Evolutionary conservation across 2,113 vertebrate genomes (phyloP), one percentile per base, ranked within the genome.

Genomic region (Parus major): DNA sequence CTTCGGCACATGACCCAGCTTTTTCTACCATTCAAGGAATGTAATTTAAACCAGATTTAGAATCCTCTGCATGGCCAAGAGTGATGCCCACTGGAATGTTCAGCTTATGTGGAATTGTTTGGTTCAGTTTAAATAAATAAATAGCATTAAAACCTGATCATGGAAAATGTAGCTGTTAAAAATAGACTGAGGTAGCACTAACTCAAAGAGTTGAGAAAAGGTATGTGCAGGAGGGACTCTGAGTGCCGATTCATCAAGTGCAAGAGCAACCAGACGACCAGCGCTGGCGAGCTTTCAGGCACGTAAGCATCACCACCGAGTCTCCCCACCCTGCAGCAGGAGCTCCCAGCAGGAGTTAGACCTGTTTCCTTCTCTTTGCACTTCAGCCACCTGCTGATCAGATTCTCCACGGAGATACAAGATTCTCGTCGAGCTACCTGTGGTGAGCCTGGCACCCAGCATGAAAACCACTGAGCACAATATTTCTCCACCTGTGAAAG

Each of bases 121-220:
- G 69, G 68, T 96, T 93, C 3, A 0, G 52, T 90, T 97, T 93
- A 90, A 96, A 93, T 96, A 96, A 93, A 96, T 96, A 96, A 96
- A 96, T 96, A 92, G 95, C 86, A 95, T 88, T 94, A 95, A 96
- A 93, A 75, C 84, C 92, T 90, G 94, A 94, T 96, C 69, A 96
- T 97, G 94, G 94, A 97, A 96, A 97, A 87, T 93, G 75, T 49
- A 81, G 71, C 71, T 88, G 91, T 86, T 96, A 96, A 97, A 97
- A 96, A 96, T 95, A 96, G 92, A 86, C 52, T 18, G 92, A 96
- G 92, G 95, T 94, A 90, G 70, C 0, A 0, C 69, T 94, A 79
- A 70, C 21, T 29, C 83, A 2, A 83, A 83, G 72, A 0, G 0
- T 24, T 0, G 2, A 84, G n/a, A 61, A 92, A 93, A 94, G 90